These are phyloP conservation scores for Calliphora vomitoria DNA, from an alignment of 2,888 invertebrate species.

Conservation along the genomic window DNA sequence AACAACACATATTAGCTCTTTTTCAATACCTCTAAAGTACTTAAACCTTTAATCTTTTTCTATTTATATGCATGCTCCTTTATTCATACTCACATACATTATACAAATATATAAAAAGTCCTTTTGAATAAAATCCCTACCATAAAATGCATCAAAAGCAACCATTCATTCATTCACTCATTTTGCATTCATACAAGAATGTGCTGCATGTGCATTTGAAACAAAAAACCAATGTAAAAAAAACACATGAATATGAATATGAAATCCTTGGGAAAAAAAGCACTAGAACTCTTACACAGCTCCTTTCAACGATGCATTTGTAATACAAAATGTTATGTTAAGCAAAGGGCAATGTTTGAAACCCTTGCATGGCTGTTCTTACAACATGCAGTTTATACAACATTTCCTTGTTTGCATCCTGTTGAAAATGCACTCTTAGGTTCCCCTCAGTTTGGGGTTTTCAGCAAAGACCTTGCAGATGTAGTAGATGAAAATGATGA, in stretches of 20 bases:
- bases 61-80: background rate
- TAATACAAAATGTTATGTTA: background rate
- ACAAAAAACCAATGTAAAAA: background rate
- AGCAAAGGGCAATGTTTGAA: too few species aligned
- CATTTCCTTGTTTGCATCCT: slow-evolving; percentile 59
- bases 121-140: slow-evolving; percentile 48
- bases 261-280: slow-evolving; percentile 5
- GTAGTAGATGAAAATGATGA: background rate
- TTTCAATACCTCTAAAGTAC: slow-evolving; percentile 62
- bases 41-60: slow-evolving; percentile 42
- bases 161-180: slow-evolving; percentile 3
- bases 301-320: slow-evolving; percentile 26
- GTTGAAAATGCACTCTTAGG: slow-evolving; percentile 67
- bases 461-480: background rate
- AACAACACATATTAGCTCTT: slow-evolving; percentile 36
- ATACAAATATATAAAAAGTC: background rate
- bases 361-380: slow-evolving; percentile 42
- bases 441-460: background rate
- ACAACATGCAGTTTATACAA: slow-evolving; percentile 58
- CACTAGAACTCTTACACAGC: background rate
- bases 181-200: slow-evolving; percentile 50
- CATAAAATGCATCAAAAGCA: slow-evolving; percentile 60
- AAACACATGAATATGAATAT: slow-evolving; percentile 26
- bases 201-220: slow-evolving; percentile 62
- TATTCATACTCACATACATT: background rate